Percentiles rank a stretch among this genome's conserved stretches.
These are phyloP conservation scores for Drosophila pallidifrons DNA, from an alignment of 1,140 invertebrate species.

Conservation along the genomic window DNA sequence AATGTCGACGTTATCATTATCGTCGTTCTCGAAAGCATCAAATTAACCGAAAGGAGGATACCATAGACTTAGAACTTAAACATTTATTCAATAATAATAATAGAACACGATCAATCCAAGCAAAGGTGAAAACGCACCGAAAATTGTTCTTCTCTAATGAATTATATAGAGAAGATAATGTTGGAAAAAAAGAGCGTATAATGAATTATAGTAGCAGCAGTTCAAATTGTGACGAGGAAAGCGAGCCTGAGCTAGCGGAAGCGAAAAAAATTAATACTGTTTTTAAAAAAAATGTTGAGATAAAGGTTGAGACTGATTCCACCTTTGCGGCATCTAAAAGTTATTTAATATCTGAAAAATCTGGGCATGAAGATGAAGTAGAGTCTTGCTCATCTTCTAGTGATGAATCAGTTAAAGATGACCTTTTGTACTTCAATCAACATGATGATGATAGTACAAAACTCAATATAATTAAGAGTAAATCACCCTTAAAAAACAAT, in stretches of 20 bases:
- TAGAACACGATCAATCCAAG: neutral
- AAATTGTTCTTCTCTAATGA: constrained; percentile 73
- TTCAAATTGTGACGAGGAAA: constrained; percentile 59
- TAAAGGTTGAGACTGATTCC: constrained; percentile 54
- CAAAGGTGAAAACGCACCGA: constrained; percentile 48
- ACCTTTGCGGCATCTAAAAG: constrained; percentile 7
- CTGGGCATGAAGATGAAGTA: neutral
- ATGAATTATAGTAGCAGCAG: constrained; percentile 75
- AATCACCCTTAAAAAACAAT: constrained; percentile 62
- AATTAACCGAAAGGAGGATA: constrained; percentile 1
- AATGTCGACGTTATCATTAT: constrained; percentile 16
- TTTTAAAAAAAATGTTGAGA: constrained; percentile 18
- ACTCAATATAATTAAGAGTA: constrained; percentile 12
- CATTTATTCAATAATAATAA: constrained; percentile 49
- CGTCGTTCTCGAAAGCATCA: neutral
- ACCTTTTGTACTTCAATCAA: constrained; percentile 14
- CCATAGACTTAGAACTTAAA: constrained; percentile 58
- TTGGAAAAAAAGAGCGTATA: constrained; percentile 42
- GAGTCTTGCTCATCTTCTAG: constrained; percentile 36
- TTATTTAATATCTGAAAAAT: constrained; percentile 11
- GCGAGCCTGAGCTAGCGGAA: constrained; percentile 41
- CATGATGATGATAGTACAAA: constrained; percentile 23
- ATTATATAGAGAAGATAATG: constrained; percentile 30
- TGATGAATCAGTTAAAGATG: constrained; percentile 28
- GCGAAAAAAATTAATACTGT: constrained; percentile 3